Percentiles rank a stretch among this genome's conserved stretches.
Evolutionary conservation across 2,113 vertebrate species (phyloP).

Genomic region (Thomomys bottae): DNA sequence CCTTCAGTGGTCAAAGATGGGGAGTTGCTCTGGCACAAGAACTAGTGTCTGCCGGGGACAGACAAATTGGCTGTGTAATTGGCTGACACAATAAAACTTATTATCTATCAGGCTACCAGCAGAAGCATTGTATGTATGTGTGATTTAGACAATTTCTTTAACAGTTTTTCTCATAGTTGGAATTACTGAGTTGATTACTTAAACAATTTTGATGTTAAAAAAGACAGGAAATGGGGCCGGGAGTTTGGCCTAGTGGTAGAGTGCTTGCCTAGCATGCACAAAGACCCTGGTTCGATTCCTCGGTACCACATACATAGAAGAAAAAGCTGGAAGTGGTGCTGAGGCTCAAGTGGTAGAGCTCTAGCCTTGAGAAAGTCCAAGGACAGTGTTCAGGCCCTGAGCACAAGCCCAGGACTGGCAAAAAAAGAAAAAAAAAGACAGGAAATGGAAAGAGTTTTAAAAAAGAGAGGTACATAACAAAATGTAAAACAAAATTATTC

Average conservation of each 20-base stretch:
- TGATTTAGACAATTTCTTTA: slow-evolving; percentile 33
- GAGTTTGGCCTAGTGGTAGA: too few species aligned
- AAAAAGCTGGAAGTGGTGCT: too few species aligned
- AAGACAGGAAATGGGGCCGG: background rate
- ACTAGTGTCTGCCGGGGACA: background rate
- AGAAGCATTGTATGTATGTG: background rate
- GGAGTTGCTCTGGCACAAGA: background rate
- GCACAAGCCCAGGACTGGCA: too few species aligned
- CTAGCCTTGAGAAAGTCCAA: too few species aligned
- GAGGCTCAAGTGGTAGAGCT: too few species aligned
- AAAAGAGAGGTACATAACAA: too few species aligned
- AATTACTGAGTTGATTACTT: slow-evolving; percentile 21
- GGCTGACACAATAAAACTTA: background rate
- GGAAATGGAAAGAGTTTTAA: background rate
- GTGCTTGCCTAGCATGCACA: too few species aligned
- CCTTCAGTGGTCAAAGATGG: background rate
- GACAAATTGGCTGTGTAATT: background rate
- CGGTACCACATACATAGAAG: too few species aligned
- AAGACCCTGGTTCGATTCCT: too few species aligned
- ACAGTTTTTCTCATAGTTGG: background rate
- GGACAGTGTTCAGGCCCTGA: too few species aligned
- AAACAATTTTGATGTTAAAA: background rate
- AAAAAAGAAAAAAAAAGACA: too few species aligned
- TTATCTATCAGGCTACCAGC: background rate
- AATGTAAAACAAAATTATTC: background rate